A percentile compares a stretch with the other conserved stretches of the same genome.
Conservation (phyloP, 2,113 vertebrate species). For the Phyllostomus discolor region DNA sequence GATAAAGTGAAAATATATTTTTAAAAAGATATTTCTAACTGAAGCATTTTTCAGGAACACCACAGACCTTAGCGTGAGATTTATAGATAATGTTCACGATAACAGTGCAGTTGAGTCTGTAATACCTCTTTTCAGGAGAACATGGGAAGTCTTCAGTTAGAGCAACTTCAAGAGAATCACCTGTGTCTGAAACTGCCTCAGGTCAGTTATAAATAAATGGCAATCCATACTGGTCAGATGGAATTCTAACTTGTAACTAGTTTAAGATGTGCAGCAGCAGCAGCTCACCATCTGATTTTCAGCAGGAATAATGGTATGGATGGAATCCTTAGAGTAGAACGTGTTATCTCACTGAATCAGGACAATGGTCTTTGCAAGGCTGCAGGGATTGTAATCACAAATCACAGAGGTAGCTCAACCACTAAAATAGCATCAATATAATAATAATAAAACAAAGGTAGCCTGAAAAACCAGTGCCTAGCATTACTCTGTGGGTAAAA, state of each 20-base stretch:
- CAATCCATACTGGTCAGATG: conserved; percentile 34
- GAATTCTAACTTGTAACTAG: conserved; percentile 53
- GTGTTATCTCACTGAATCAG: conserved; percentile 8
- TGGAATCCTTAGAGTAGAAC: conserved; percentile 6
- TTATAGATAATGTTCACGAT: conserved; percentile 28
- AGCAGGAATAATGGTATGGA: not conserved
- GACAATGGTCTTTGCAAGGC: conserved; percentile 28
- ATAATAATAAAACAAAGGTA: not conserved
- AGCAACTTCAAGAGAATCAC: conserved; percentile 49
- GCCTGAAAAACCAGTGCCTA: not conserved
- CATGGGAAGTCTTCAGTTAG: conserved; percentile 41
- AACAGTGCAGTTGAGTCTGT: conserved; percentile 58
- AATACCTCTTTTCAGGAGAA: conserved; percentile 51
- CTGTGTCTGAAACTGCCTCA: not conserved
- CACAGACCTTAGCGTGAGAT: conserved; percentile 49
- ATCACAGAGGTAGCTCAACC: not conserved
- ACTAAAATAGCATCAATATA: conserved; percentile 8
- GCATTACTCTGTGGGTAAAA: conserved; percentile 23
- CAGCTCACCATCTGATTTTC: not conserved
- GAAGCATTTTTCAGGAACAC: not conserved
- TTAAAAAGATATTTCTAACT: conserved; percentile 43
- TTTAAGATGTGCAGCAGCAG: conserved; percentile 12
- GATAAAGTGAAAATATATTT: conserved; percentile 59
- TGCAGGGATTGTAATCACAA: not conserved
- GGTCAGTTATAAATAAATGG: conserved; percentile 5